Conservation (phyloP, 2,113 vertebrate genomes). For the Ardeotis arabs region DNA sequence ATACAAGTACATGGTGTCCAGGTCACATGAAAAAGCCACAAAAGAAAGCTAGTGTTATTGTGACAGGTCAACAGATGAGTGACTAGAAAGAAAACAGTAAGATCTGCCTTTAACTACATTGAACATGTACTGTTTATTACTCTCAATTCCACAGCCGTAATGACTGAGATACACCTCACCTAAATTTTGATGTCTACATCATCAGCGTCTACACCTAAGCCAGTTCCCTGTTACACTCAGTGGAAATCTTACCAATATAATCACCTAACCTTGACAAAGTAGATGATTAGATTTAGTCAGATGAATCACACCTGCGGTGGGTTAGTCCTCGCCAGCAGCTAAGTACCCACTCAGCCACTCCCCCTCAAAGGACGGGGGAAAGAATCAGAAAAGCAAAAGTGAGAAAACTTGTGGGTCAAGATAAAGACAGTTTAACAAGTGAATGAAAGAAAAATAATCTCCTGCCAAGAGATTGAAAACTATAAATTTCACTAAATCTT, state of each 20-base stretch:
- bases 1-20: background rate
- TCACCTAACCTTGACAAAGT: background rate
- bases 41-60: background rate
- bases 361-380: background rate
- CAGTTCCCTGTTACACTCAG: background rate
- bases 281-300: background rate
- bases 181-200: background rate
- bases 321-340: background rate
- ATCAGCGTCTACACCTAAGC: background rate
- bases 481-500: background rate
- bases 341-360: background rate
- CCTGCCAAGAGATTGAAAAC: background rate
- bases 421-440: background rate
- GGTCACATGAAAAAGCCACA: background rate
- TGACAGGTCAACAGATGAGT: background rate
- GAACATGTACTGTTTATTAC: background rate
- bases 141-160: background rate
- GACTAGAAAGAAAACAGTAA: background rate
- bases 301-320: background rate
- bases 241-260: background rate
- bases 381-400: background rate
- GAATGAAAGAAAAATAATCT: background rate
- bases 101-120: background rate
- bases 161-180: background rate
- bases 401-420: background rate